Base-by-base conservation (phyloP, 2,797 vertebrate species). In the Brachyrhaphis roseni region DNA sequence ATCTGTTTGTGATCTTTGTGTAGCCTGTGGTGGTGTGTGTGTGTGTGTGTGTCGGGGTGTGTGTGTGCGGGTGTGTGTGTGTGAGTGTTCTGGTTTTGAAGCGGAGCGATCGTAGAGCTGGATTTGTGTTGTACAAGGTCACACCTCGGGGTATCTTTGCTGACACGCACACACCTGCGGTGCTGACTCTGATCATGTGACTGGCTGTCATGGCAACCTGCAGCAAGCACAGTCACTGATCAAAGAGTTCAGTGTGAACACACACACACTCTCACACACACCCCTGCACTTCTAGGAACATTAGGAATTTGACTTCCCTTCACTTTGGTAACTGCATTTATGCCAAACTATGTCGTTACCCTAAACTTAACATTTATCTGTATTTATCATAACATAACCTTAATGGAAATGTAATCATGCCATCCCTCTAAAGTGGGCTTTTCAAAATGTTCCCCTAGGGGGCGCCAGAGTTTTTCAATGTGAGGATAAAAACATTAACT, bases 141-240 rank as follows among this genome's bases (percentile, higher is more conserved):
- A 86, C 70, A 55, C 82, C 72, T 81, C 76, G 57, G 78, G 74
- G 74, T 79, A 82, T 78, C 77, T 80, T 13, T 57, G 74, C 80
- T 80, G 47, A 88, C 81, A 74, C 16, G 82, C 80, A 86, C 80
- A 77, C 84, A 88, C 85, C 75, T 89, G 78, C 74, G 57, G 77
- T 73, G 46, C 8, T 2, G 77, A 80, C 75, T 89, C 74, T 89
- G 87, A 88, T 90, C 85, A 88, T 84, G 90, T 90, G 89, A 92
- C 81, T 85, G 31, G 84, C 82, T 89, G 89, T 88, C 89, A 91
- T 89, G 81, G 88, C 68, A 87, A 91, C 88, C 89, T 82, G 87
- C 89, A 87, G 75, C 49, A 70, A 75, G 84, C 78, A 76, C 45
- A 73, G 43, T 84, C 85, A 87, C 83, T 85, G 90, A 93, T 91